Base-by-base conservation (phyloP, 2,113 vertebrate species). In the Chaetops frenatus region DNA sequence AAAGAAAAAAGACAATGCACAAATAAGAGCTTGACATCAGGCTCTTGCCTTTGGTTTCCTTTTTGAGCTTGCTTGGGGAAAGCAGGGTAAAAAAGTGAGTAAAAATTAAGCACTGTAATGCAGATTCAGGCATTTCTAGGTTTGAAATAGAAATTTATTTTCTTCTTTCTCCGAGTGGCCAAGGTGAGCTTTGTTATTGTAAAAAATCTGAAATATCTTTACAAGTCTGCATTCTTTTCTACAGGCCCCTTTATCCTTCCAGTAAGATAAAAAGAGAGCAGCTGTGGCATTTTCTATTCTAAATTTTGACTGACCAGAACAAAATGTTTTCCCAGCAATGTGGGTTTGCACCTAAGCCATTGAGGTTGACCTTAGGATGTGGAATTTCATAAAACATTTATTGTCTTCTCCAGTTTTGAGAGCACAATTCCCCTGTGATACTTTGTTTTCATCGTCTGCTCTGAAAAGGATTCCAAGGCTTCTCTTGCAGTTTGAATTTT, bases 381-480 rank as follows among this genome's bases (percentile, higher is more conserved):
- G 62, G n/a, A 78, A 87, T 73, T 87, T 95, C 81, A 87, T 87
- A 50, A 96, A 93, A 91, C 74, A 90, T 93, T 94, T 89, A 91
- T 93, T 78, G 60, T 69, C 81, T 91, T 94, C 79, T 92, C 82
- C 81, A 45, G 85, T 90, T 95, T 90, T 87, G 62, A 79, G 81
- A 81, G 51, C 85, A 84, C 78, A 93, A 81, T 92, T 94, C 90
- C 81, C 92, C 51, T 45, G 31, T 81, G 90, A 81, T 48, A 38
- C 73, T 70, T 81, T 66, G 78, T 89, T 94, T 91, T 94, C 81
- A 42, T 45, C 12, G 5, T 78, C 78, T 92, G 90, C 70, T 47
- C 88, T 42, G 38, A 90, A 40, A 54, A 81, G 2, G 14, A 62
- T 81, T 85, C 78, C 88, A 78, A 93, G 29, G 70, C 35, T 90